Conservation (phyloP, 2,113 vertebrate genomes). For the Nesospiza acunhae region DNA sequence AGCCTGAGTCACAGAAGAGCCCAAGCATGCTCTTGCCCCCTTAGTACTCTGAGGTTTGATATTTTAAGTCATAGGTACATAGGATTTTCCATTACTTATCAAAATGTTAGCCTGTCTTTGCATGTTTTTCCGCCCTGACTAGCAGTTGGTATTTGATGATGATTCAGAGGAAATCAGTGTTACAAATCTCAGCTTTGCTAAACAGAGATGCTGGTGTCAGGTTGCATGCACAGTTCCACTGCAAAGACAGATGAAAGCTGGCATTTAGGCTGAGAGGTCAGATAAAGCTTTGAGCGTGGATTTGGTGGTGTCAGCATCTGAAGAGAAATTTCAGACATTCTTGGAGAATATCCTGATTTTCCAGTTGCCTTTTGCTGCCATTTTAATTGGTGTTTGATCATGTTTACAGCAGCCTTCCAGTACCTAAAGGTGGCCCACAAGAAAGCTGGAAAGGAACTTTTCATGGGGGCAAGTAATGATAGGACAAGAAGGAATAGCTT, state of each 20-base stretch:
- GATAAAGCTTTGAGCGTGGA: neutral
- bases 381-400: neutral
- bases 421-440: neutral
- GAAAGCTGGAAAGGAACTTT: neutral
- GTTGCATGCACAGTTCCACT: neutral
- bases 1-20: neutral
- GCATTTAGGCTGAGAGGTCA: neutral
- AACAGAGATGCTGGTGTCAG: neutral
- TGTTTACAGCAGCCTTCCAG: neutral
- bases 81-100: neutral
- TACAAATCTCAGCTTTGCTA: neutral
- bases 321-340: neutral
- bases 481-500: neutral
- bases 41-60: neutral
- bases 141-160: neutral
- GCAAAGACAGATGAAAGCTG: neutral
- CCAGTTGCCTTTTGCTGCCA: neutral
- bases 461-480: fast-evolving
- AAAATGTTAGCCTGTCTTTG: neutral
- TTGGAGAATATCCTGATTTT: neutral
- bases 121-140: neutral
- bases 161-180: neutral
- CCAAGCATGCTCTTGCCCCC: fast-evolving
- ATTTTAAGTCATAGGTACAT: neutral
- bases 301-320: neutral